These are phyloP conservation scores for Microctonus brassicae DNA, from an alignment of 2,888 invertebrate species.

Conservation along the genomic window DNA sequence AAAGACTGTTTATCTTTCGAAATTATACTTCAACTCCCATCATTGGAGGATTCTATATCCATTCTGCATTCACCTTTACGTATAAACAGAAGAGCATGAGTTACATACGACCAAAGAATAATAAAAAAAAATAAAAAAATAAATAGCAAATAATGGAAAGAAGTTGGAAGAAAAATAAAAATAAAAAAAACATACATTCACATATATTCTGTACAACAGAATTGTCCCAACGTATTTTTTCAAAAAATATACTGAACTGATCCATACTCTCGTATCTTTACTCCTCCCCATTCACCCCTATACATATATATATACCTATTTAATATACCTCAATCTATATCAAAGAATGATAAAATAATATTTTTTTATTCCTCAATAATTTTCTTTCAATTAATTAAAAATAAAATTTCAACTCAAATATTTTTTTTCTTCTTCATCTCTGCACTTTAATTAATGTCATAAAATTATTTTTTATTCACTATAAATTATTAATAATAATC, in stretches of 20 bases:
- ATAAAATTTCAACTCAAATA: not conserved
- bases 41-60: conserved; percentile 11
- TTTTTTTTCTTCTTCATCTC: no score
- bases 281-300: not conserved
- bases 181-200: conserved; percentile 32
- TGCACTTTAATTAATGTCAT: no score
- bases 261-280: conserved; percentile 25
- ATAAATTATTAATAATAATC: no score
- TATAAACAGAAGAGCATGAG: not conserved
- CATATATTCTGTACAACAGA: conserved; percentile 16
- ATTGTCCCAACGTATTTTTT: conserved; percentile 62
- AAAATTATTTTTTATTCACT: no score
- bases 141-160: conserved; percentile 2
- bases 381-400: not conserved
- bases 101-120: conserved; percentile 25
- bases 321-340: conserved; percentile 40
- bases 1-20: conserved; percentile 45
- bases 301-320: not conserved
- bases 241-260: conserved; percentile 62
- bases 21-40: conserved; percentile 41
- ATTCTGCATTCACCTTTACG: not conserved
- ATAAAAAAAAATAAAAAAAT: not conserved
- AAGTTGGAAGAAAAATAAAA: conserved; percentile 25
- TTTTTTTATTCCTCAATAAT: conserved; percentile 62
- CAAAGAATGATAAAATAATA: conserved; percentile 69